phyloP scores from a whole-genome alignment of 2,113 vertebrate species.

The Taxidea taxus region DNA sequence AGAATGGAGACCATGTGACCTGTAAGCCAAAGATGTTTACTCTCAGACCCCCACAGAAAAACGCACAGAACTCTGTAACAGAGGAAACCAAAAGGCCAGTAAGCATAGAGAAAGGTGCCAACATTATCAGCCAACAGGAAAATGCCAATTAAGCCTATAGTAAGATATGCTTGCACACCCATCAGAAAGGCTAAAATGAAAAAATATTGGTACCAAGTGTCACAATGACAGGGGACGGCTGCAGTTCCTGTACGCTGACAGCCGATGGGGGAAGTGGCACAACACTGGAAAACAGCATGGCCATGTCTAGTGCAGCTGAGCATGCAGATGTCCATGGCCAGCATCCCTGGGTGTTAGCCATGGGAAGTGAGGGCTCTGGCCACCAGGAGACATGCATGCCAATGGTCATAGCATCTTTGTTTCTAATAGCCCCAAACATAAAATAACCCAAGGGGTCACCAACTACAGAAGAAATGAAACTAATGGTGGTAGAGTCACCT shows the following conservation, averaged over 20 bases:
- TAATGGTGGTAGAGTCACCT: not conserved
- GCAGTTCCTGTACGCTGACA: not conserved
- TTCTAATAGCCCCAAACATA: not conserved
- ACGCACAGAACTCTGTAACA: not conserved
- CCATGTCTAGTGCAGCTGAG: not conserved
- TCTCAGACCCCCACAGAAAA: not conserved
- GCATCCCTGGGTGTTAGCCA: not conserved
- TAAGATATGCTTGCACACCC: not conserved
- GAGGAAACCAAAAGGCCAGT: not conserved
- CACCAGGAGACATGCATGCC: not conserved
- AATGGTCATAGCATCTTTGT: not conserved
- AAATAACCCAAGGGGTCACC: not conserved
- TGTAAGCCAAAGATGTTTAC: not conserved
- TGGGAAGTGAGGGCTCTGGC: not conserved
- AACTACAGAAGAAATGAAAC: not conserved
- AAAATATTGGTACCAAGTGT: not conserved
- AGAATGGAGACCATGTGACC: not conserved
- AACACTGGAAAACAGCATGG: not conserved
- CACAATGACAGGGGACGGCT: not conserved
- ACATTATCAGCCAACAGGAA: not conserved
- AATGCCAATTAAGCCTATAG: not conserved
- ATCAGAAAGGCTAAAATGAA: not conserved
- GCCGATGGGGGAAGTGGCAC: not conserved
- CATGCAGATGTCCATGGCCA: not conserved
- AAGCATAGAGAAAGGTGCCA: not conserved